Evolutionary conservation across 2,113 vertebrate species (phyloP), one percentile per base, ranked within the genome.

Genomic region (Nerophis lumbriciformis): DNA sequence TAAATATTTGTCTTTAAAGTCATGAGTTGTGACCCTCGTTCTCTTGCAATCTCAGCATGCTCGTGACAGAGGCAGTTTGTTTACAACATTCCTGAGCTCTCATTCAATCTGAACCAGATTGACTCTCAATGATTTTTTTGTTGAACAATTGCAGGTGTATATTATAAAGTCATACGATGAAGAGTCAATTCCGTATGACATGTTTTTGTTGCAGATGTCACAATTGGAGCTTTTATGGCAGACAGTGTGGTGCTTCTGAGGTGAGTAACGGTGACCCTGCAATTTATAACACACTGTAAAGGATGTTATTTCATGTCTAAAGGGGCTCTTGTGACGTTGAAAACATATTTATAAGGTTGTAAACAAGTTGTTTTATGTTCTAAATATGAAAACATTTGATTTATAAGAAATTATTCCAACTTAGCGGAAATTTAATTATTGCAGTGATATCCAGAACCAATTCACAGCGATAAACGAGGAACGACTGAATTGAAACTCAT

Each of bases 151-250:
- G 55, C 72, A 80, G 73, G 76, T 84, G 74, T 69, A 36, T 69
- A 55, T 2, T 50, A 48, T 3, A 12, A 63, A 65, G 59, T 54
- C 58, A 65, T 58, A 35, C 12, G 12, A 42, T 53, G 16, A n/a
- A 10, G 37, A 21, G 11, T 1, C 53, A 28, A 21, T 6, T 53
- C 19, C 67, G 44, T 42, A 69, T 67, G 50, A 16, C 12, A 0
- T 81, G 42, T 65, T 66, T 71, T 58, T 66, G 51, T 88, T 92
- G 72, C 90, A 99, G 97, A 99, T 91, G 80, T 99, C 59, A 98
- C 95, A 0, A 53, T 99, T 37, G 97, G 97, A 58, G 97, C 97
- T 52, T 99, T 99, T 84, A 92, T 98, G 92, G 90, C 94, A 0
- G 94, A 97, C 78, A 92, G 85, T 2, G 96, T 96, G 78, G 91